Percentiles rank a stretch among this genome's conserved stretches.
phyloP scores from a whole-genome alignment of 2,888 invertebrate species.

The Euplagia quadripunctaria region DNA sequence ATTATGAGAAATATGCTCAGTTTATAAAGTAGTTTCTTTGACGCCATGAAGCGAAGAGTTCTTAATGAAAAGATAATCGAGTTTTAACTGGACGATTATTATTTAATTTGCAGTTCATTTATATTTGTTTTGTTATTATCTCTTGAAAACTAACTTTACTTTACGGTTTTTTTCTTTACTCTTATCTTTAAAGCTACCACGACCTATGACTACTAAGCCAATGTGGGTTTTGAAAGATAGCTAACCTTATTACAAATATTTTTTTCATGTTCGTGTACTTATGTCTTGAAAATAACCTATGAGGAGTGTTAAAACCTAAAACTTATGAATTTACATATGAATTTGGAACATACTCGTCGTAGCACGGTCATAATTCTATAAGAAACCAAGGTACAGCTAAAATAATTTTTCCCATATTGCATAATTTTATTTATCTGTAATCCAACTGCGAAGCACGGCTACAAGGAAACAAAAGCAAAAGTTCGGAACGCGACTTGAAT shows the following conservation, averaged over 20 bases:
- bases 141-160: too few relatives aligned
- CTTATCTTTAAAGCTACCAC: background rate
- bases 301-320: too few relatives aligned
- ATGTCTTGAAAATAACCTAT: too few relatives aligned
- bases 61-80: constrained; percentile 2
- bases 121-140: background rate
- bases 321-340: too few relatives aligned
- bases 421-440: background rate
- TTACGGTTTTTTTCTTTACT: background rate
- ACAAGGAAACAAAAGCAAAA: constrained; percentile 5
- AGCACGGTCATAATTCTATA: too few relatives aligned
- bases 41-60: constrained; percentile 2
- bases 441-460: background rate
- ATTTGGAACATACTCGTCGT: too few relatives aligned
- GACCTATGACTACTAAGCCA: background rate
- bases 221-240: background rate
- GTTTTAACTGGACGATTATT: background rate
- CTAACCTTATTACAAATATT: background rate
- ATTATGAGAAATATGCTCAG: constrained; percentile 45
- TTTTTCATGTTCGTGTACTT: too few relatives aligned
- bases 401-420: background rate
- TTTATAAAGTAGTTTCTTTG: constrained; percentile 44
- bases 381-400: background rate
- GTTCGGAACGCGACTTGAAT: constrained; percentile 1
- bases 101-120: background rate